Evolutionary conservation across 2,888 invertebrate genomes (phyloP).

Genomic region (Steinernema hermaphroditum): DNA sequence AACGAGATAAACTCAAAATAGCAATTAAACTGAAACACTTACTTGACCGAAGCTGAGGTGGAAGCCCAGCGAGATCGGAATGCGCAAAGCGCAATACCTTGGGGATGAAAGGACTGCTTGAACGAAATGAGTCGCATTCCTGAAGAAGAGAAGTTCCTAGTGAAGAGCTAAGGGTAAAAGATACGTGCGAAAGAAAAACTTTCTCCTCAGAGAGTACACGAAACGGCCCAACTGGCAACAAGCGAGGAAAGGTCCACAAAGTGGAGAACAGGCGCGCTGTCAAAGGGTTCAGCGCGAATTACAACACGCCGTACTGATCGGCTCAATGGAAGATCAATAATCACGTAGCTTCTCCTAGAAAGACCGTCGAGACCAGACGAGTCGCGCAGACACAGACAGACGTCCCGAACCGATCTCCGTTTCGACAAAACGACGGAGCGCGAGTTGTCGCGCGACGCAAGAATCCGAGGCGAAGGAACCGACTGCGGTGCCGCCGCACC

Average conservation of each 20-base stretch:
- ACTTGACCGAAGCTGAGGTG: neutral
- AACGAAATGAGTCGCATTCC: neutral
- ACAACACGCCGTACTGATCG: neutral
- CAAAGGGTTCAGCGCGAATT: constrained; percentile 10
- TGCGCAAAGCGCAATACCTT: neutral
- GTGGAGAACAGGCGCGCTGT: constrained; percentile 2
- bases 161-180: neutral
- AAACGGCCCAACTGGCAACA: constrained; percentile 23
- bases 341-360: neutral
- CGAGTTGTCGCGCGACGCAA: too few relatives aligned
- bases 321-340: neutral
- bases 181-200: neutral
- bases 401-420: too few relatives aligned
- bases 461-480: too few relatives aligned
- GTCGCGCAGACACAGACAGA: too few relatives aligned
- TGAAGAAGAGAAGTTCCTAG: neutral
- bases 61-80: neutral
- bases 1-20: neutral
- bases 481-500: too few relatives aligned
- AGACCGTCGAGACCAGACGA: too few relatives aligned
- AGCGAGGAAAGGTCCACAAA: neutral
- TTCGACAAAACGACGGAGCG: too few relatives aligned
- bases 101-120: neutral
- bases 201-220: neutral
- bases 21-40: neutral